Evolutionary conservation across 1,140 invertebrate genomes (phyloP).

Genomic region (Delia radicum): DNA sequence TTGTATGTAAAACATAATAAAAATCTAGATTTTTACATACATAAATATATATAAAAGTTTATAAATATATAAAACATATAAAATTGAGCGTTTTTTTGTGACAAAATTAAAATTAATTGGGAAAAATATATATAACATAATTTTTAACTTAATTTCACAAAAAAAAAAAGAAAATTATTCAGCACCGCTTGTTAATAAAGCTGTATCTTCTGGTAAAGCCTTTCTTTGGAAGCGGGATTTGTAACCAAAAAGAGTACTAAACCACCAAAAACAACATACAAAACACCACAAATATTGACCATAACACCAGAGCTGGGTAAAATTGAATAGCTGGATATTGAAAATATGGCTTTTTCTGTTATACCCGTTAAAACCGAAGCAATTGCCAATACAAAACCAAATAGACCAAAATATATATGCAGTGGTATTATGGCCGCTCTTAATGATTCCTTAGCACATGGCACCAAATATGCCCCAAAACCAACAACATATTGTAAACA

Average conservation of each 20-base stretch:
- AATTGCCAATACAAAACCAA: constrained; percentile 71
- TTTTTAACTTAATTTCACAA: too few relatives aligned
- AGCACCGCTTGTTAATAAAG: constrained; percentile 57
- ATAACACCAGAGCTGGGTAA: constrained; percentile 67
- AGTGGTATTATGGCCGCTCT: constrained; percentile 73
- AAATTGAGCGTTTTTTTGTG: too few relatives aligned
- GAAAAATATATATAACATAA: too few relatives aligned
- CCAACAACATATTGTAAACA: constrained; percentile 76
- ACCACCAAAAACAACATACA: constrained; percentile 69
- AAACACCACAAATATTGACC: constrained; percentile 74
- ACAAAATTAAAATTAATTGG: too few relatives aligned
- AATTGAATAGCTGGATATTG: constrained; percentile 59
- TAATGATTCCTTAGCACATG: constrained; percentile 64
- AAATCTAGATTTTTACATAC: too few relatives aligned
- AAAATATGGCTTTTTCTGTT: constrained; percentile 77
- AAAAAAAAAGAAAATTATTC: constrained; percentile 28
- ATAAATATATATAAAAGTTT: too few relatives aligned
- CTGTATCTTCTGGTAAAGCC: constrained; percentile 74
- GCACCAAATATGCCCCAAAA: constrained; percentile 74
- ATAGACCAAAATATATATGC: constrained; percentile 78
- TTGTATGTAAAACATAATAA: too few relatives aligned
- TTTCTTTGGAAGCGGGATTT: constrained; percentile 70
- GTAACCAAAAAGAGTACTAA: constrained; percentile 75
- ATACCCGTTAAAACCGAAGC: constrained; percentile 75
- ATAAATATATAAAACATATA: too few relatives aligned